A percentile compares a stretch with the other conserved stretches of the same genome.
Conservation (phyloP, 1,140 invertebrate genomes). For the Drosophila aff. region DNA sequence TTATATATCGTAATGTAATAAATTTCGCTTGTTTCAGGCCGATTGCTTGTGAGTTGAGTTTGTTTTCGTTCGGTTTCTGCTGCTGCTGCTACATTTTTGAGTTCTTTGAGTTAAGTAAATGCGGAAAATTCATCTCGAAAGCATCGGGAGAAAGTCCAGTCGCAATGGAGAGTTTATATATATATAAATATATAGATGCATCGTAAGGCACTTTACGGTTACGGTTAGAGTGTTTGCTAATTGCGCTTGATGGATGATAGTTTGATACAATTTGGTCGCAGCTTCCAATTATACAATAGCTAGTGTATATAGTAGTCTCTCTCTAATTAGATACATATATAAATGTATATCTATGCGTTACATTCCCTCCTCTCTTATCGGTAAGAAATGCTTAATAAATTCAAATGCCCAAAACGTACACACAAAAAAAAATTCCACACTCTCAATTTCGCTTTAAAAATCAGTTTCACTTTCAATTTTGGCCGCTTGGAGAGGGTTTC, state of each 20-base stretch:
- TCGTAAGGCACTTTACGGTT: slow-evolving; percentile 69
- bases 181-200: slow-evolving; percentile 46
- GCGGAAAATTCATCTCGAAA: slow-evolving; percentile 15
- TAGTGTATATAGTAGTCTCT: slow-evolving; percentile 26
- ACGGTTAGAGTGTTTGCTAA: slow-evolving; percentile 60
- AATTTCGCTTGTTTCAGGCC: slow-evolving; percentile 43
- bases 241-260: slow-evolving; percentile 60
- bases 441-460: slow-evolving; percentile 35
- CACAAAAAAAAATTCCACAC: background rate
- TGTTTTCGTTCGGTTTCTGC: slow-evolving; percentile 38
- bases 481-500: slow-evolving; percentile 38
- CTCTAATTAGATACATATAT: slow-evolving; percentile 18
- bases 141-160: slow-evolving; percentile 10
- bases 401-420: slow-evolving; percentile 33
- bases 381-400: slow-evolving; percentile 37
- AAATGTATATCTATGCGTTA: slow-evolving; percentile 19
- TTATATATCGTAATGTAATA: slow-evolving; percentile 41
- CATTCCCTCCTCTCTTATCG: background rate
- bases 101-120: slow-evolving; percentile 42
- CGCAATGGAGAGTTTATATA: slow-evolving; percentile 17
- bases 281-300: slow-evolving; percentile 32
- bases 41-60: slow-evolving; percentile 35
- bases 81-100: slow-evolving; percentile 14
- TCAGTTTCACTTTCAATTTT: slow-evolving; percentile 55
- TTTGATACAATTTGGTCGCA: slow-evolving; percentile 53